Evolutionary conservation across 2,113 vertebrate species (phyloP), one percentile per base, ranked within the genome.

Genomic region (Mirza zaza): DNA sequence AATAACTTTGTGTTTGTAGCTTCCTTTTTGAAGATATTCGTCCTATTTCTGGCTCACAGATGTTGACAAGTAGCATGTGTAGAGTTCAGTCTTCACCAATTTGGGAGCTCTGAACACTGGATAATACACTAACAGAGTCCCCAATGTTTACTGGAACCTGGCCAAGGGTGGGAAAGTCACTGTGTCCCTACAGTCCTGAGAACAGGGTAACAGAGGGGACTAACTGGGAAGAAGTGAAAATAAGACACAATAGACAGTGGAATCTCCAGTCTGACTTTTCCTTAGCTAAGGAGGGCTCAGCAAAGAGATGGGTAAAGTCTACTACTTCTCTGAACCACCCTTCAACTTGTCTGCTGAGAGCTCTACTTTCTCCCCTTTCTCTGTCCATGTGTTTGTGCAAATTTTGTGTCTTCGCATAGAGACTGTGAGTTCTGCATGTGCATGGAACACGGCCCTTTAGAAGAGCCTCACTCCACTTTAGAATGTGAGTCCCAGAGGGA

Each of bases 11-110:
- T 65, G 84, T 13, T 48, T 83, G n/a, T 4, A 55, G 27, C 52
- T 91, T 73, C 75, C 67, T 87, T 73, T 67, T 81, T 71, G 52
- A 77, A 96, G 94, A 67, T 92, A 65, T 76, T 34, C 39, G 34
- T 89, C 52, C 90, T 90, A 34, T 77, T 90, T 94, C 77, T 75
- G 71, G 55, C 55, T 92, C 9, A 3, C 86, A 81, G 71, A 87
- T 96, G 71, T 90, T 81, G 45, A 82, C 36, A 59, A 55, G n/a
- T 83, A 59, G 42, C 27, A 21, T 15, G 42, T 34, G 65, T 27
- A n/a, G 50, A 68, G n/a, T 90, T 84, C 48, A 80, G 12, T 59
- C 29, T 68, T 90, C 36, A 70, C 15, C 90, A 52, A 76, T 34
- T 42, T 86, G 79, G 63, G 65, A 82, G 61, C 29, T 90, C 70